These are phyloP conservation scores for Sialia sialis DNA, from an alignment of 2,113 vertebrate genomes.

Conservation along the genomic window DNA sequence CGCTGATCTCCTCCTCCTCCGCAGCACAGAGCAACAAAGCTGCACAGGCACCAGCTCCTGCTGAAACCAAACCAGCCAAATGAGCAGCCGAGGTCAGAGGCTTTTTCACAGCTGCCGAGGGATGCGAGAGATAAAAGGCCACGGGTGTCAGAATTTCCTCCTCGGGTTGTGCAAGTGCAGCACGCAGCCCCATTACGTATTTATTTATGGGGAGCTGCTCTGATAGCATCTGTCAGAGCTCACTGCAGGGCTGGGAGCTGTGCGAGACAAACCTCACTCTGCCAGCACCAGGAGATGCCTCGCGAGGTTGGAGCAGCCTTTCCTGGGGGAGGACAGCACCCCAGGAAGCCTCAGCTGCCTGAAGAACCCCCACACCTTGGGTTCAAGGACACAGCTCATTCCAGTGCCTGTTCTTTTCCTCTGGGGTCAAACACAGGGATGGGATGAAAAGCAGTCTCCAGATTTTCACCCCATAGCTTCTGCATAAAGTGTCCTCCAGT, in stretches of 20 bases:
- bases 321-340: neutral
- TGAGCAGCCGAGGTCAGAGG: slow-evolving; percentile 26
- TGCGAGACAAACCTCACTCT: neutral
- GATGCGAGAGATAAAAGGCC: slow-evolving; percentile 35
- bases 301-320: neutral
- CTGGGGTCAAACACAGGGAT: neutral
- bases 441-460: neutral
- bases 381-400: neutral
- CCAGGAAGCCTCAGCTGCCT: neutral
- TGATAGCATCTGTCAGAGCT: slow-evolving; percentile 16
- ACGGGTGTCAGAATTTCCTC: slow-evolving; percentile 34
- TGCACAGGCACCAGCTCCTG: slow-evolving; percentile 8
- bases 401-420: neutral
- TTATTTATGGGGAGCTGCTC: slow-evolving; percentile 48
- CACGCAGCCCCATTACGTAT: neutral
- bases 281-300: neutral
- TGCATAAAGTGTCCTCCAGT: neutral
- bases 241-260: neutral
- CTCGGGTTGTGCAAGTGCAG: neutral
- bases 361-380: neutral
- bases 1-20: slow-evolving; percentile 43
- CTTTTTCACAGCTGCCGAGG: slow-evolving; percentile 24
- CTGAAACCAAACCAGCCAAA: neutral
- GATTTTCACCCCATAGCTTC: neutral
- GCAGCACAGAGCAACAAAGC: neutral